These are phyloP conservation scores for Diadumene lineata DNA, from an alignment of 92 coral and sea anemone species.

Conservation along the genomic window DNA sequence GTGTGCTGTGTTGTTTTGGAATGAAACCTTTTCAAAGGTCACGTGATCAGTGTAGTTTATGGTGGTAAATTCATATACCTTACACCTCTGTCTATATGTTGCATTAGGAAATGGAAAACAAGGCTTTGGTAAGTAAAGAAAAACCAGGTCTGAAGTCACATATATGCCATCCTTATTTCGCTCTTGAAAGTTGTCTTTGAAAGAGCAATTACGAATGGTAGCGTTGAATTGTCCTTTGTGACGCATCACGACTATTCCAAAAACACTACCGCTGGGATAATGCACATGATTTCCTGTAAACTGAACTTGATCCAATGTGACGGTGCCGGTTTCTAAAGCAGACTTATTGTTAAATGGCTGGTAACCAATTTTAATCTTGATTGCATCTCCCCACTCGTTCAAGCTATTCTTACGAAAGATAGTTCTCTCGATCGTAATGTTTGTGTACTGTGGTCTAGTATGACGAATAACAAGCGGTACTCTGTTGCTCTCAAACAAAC, in stretches of 20 bases:
- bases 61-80: neutral
- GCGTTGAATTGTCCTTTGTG: neutral
- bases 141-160: slow-evolving; percentile 2
- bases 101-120: neutral
- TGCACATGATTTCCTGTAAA: neutral
- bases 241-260: neutral
- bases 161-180: neutral
- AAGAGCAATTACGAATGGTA: neutral
- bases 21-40: slow-evolving; percentile 11
- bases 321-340: neutral
- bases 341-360: neutral
- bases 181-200: slow-evolving; percentile 8
- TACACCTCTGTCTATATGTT: neutral
- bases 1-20: slow-evolving; percentile 12
- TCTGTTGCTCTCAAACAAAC: neutral
- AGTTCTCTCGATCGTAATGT: neutral
- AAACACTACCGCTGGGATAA: neutral
- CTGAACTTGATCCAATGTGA: neutral
- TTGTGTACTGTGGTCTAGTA: neutral
- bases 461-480: neutral
- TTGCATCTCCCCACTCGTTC: neutral
- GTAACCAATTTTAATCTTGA: neutral
- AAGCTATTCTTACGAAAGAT: slow-evolving; percentile 1
- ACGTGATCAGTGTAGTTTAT: neutral
- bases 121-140: neutral